Percentiles rank a stretch among this genome's conserved stretches.
phyloP scores from a whole-genome alignment of 2,888 invertebrate species.

The Oxycera nigricornis region DNA sequence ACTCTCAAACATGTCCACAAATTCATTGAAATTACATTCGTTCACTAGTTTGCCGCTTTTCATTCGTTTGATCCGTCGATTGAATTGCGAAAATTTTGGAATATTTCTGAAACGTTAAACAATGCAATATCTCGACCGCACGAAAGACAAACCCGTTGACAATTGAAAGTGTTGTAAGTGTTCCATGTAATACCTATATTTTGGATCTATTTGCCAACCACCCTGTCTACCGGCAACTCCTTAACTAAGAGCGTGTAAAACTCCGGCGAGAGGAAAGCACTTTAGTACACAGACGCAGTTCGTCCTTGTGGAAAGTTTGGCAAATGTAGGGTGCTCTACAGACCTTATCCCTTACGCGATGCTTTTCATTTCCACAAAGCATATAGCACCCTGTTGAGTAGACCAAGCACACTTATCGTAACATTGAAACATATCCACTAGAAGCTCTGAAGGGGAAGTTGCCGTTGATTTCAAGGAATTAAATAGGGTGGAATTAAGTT shows the following conservation, averaged over 20 bases:
- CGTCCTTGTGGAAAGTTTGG: neutral
- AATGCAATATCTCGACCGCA: too few relatives aligned
- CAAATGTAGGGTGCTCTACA: slow-evolving; percentile 1
- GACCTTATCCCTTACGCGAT: neutral
- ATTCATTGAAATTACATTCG: neutral
- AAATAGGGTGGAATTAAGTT: too few relatives aligned
- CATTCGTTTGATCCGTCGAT: too few relatives aligned
- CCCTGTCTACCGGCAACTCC: slow-evolving; percentile 30
- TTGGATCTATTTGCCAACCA: neutral
- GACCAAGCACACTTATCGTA: neutral
- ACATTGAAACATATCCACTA: too few relatives aligned
- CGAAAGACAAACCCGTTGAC: too few relatives aligned
- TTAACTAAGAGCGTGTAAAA: neutral
- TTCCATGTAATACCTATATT: too few relatives aligned
- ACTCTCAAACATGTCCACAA: neutral
- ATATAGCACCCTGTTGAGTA: neutral
- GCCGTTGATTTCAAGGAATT: too few relatives aligned
- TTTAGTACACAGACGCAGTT: slow-evolving; percentile 10
- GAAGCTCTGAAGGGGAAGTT: too few relatives aligned
- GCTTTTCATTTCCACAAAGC: neutral
- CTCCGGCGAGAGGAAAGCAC: neutral
- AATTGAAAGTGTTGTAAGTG: too few relatives aligned
- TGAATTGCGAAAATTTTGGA: too few relatives aligned
- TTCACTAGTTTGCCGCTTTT: neutral
- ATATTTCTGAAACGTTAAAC: too few relatives aligned